Conservation (phyloP, 1,140 invertebrate genomes). For the Maconellicoccus hirsutus region DNA sequence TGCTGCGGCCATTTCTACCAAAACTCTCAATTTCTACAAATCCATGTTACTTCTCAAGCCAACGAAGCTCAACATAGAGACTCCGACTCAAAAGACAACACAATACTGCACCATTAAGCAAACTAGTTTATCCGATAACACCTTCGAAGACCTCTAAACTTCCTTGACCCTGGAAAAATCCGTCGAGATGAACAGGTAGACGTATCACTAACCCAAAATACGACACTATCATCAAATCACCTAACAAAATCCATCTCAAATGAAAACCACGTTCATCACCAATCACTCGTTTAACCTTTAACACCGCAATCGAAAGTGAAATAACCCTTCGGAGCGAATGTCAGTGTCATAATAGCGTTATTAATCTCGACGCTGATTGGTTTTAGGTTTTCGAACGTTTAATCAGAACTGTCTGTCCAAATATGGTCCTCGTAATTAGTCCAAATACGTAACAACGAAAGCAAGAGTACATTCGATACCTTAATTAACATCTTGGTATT, state of each 20-base stretch:
- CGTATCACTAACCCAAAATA: too few species aligned
- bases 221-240: too few species aligned
- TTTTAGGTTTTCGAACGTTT: background rate
- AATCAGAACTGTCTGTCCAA: background rate
- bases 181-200: too few species aligned
- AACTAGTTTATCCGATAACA: too few species aligned
- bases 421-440: background rate
- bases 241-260: background rate
- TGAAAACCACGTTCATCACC: background rate
- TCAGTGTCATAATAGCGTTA: conserved; percentile 1
- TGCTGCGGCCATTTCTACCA: too few species aligned
- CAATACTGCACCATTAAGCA: too few species aligned
- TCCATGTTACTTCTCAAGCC: too few species aligned
- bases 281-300: background rate
- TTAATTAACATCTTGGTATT: background rate
- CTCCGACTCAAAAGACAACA: too few species aligned
- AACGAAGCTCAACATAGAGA: too few species aligned
- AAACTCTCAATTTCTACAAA: too few species aligned
- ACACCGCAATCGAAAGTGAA: conserved; percentile 3
- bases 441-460: background rate
- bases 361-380: background rate
- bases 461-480: background rate
- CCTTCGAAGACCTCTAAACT: too few species aligned
- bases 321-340: background rate
- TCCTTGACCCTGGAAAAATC: too few species aligned